phyloP scores from a whole-genome alignment of 2,797 vertebrate species.

The Spinus olivaceus region DNA sequence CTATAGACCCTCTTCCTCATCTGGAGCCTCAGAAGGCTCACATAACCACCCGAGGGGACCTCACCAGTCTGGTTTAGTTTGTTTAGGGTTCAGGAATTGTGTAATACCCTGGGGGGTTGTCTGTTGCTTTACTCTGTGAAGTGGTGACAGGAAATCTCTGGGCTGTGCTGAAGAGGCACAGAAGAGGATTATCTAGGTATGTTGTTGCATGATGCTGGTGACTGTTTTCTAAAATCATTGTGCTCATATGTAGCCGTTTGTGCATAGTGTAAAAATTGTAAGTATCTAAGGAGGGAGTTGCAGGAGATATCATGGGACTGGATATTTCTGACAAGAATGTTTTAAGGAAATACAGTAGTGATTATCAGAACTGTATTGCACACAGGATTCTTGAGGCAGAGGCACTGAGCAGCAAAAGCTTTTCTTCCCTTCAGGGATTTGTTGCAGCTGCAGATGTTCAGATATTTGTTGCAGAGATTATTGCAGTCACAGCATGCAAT shows the following conservation, averaged over 20 bases:
- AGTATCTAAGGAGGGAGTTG: background rate
- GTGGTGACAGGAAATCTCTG: background rate
- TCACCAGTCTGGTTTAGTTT: background rate
- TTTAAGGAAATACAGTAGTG: background rate
- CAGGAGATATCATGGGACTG: background rate
- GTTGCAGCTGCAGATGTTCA: background rate
- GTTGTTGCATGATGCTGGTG: background rate
- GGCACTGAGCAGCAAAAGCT: background rate
- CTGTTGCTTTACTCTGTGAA: background rate
- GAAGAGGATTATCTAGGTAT: background rate
- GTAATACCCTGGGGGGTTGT: background rate
- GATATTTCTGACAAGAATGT: background rate
- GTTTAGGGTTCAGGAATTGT: background rate
- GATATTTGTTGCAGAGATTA: background rate
- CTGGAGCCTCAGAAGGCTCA: background rate
- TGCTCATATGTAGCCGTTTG: background rate
- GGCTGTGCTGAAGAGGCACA: background rate
- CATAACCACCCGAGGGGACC: background rate
- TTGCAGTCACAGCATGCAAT: background rate
- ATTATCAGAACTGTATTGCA: background rate
- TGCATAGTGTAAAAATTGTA: background rate
- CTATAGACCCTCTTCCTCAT: background rate
- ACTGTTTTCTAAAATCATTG: background rate
- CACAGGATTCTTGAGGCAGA: background rate
- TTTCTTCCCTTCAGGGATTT: background rate